Evolutionary conservation across 2,888 invertebrate species (phyloP).

Genomic region (Cerceris ruficornis): DNA sequence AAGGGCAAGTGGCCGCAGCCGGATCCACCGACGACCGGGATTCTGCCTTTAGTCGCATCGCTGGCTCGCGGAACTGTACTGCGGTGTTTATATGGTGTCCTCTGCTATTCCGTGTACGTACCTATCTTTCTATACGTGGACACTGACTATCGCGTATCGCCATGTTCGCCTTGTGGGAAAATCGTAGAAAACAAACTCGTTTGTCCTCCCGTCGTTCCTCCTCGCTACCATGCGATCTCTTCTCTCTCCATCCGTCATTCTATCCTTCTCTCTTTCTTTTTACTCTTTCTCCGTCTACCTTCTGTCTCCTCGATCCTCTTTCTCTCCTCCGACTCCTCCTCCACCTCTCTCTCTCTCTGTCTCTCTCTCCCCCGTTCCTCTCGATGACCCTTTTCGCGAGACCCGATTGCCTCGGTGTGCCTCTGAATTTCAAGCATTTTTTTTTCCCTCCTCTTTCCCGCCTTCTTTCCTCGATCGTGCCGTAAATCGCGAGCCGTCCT

Average conservation of each 20-base stretch:
- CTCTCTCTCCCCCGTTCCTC: conserved; percentile 1
- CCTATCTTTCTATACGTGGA: conserved; percentile 70
- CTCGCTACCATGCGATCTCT: conserved; percentile 37
- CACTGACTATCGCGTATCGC: conserved; percentile 73
- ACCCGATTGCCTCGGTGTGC: background rate
- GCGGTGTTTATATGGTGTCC: conserved; percentile 80
- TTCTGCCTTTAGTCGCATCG: conserved; percentile 73
- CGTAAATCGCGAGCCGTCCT: background rate
- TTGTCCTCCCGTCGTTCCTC: conserved; percentile 53
- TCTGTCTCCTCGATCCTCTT: background rate
- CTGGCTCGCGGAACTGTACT: conserved; percentile 73
- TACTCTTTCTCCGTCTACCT: conserved; percentile 13
- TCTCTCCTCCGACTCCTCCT: conserved; percentile 9
- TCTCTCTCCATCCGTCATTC: conserved; percentile 15
- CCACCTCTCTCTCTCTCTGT: conserved; percentile 4
- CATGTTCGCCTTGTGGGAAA: conserved; percentile 78
- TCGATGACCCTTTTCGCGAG: conserved; percentile 14
- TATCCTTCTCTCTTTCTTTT: conserved; percentile 25
- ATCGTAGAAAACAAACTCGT: conserved; percentile 80
- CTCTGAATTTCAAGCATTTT: background rate
- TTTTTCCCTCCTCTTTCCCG: background rate
- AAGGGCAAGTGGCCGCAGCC: conserved; percentile 75
- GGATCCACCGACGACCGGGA: conserved; percentile 76
- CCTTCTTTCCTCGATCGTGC: background rate
- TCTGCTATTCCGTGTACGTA: conserved; percentile 74